Conservation (phyloP, 2,888 invertebrate species). For the Drosophila anomalata region DNA sequence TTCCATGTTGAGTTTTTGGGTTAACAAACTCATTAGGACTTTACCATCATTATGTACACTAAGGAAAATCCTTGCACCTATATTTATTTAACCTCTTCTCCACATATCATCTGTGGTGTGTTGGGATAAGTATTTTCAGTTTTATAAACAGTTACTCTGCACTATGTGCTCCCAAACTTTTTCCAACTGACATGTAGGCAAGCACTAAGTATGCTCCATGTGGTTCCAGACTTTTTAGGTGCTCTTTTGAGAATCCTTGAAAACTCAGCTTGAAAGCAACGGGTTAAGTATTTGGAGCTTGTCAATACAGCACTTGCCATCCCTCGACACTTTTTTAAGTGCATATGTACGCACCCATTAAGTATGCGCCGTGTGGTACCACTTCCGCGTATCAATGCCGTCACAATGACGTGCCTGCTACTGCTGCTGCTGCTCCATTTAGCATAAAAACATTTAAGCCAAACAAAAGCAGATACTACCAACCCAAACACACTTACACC, state of each 20-base stretch:
- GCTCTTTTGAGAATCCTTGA: neutral
- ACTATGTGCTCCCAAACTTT: neutral
- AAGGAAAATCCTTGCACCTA: neutral
- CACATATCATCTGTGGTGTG: too few relatives aligned
- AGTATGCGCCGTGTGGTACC: constrained; percentile 58
- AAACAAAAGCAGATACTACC: constrained; percentile 37
- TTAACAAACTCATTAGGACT: constrained; percentile 71
- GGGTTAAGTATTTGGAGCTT: neutral
- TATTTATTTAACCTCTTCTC: too few relatives aligned
- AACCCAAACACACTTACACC: constrained; percentile 32
- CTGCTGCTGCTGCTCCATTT: constrained; percentile 59
- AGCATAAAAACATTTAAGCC: constrained; percentile 69
- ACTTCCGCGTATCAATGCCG: constrained; percentile 62
- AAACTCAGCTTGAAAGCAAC: neutral
- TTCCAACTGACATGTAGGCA: constrained; percentile 6
- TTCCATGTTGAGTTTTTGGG: constrained; percentile 43
- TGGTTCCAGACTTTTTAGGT: constrained; percentile 32
- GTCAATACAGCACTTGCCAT: neutral
- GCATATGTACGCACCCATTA: constrained; percentile 33
- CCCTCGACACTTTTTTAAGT: neutral
- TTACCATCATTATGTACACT: constrained; percentile 34
- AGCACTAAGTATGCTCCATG: constrained; percentile 50
- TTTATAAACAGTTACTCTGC: neutral
- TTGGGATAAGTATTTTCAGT: neutral
- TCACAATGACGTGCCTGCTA: constrained; percentile 46